Base-by-base conservation (phyloP, 2,888 invertebrate species). In the Lasioglossum zephyrum region DNA sequence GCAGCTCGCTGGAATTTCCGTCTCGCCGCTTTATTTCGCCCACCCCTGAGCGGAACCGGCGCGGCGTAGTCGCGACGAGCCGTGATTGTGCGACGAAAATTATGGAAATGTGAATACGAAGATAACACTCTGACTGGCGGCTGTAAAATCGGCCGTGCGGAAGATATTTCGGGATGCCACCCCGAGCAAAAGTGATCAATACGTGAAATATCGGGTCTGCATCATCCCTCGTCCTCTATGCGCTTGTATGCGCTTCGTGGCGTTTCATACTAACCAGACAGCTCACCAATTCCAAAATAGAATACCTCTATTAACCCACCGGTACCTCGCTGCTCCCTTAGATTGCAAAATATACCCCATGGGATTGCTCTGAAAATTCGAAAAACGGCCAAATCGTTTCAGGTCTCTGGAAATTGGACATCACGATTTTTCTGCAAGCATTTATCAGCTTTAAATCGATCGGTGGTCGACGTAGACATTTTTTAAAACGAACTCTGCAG, bases 21-120 rank as follows among this genome's bases (percentile, higher is more conserved):
- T 49, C 53, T 63, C 53, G 76, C n/a, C 63, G 53, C 44, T 60
- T 80, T 66, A 66, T 73, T 84, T 73, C 72, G 47, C 36, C n/a
- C 70, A 22, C 69, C 39, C 36, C 39, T 69, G 22, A 18, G 31
- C 66, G 36, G 36, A 22, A 63, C 26, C 31, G 13, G 22, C 39
- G 69, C 39, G 22, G 39, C 39, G 22, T 11, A 41, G 22, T 18
- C 39, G 39, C 36, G 69, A 69, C 69, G 69, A 69, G 69, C 69
- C 69, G 39, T 39, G 82, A 69, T 39, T 39, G 69, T 69, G 39
- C 36, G 69, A 69, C 36, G 69, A 39, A 69, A 69, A 69, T 69
- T 69, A 39, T 69, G 69, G 69, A 69, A 66, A 66, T 66, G 66
- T 22, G 66, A 66, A 66, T 66, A 66, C 36, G 36, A 66, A 31